Conservation (phyloP, 2,888 invertebrate genomes). For the Furcula furcula region DNA sequence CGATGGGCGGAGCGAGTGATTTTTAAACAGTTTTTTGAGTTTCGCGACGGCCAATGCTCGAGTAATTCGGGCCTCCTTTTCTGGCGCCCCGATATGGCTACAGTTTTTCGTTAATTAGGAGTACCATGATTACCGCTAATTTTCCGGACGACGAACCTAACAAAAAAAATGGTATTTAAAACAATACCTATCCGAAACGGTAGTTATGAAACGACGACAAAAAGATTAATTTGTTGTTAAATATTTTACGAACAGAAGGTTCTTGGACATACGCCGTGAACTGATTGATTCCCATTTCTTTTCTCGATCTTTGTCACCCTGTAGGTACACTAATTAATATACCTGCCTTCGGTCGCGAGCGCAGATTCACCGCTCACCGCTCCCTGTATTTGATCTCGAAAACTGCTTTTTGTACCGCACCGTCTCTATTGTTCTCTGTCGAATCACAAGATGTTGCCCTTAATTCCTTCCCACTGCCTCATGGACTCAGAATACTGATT, state of each 20-base stretch:
- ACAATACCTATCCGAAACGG: slow-evolving; percentile 29
- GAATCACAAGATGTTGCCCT: slow-evolving; percentile 73
- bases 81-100: slow-evolving; percentile 67
- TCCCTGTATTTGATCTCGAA: slow-evolving; percentile 57
- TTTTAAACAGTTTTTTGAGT: slow-evolving; percentile 81
- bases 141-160: slow-evolving; percentile 55
- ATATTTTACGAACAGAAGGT: slow-evolving; percentile 21
- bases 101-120: slow-evolving; percentile 78
- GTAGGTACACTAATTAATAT: slow-evolving; percentile 71
- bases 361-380: slow-evolving; percentile 52
- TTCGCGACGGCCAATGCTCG: slow-evolving; percentile 70
- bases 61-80: slow-evolving; percentile 71
- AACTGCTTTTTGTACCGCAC: slow-evolving; percentile 61
- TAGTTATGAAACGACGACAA: slow-evolving; percentile 19
- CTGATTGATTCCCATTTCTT: slow-evolving; percentile 34
- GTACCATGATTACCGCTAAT: slow-evolving; percentile 69
- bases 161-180: slow-evolving; percentile 30
- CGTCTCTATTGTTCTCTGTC: slow-evolving; percentile 74
- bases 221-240: slow-evolving; percentile 17
- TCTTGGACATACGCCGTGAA: slow-evolving; percentile 21
- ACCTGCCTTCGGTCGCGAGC: slow-evolving; percentile 43
- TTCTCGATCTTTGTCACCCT: slow-evolving; percentile 59
- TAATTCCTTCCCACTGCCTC: slow-evolving; percentile 75
- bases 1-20: slow-evolving; percentile 75
- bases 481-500: slow-evolving; percentile 73